phyloP scores from a whole-genome alignment of 64 coral and sea anemone genomes.

The Platygyra sinensis region DNA sequence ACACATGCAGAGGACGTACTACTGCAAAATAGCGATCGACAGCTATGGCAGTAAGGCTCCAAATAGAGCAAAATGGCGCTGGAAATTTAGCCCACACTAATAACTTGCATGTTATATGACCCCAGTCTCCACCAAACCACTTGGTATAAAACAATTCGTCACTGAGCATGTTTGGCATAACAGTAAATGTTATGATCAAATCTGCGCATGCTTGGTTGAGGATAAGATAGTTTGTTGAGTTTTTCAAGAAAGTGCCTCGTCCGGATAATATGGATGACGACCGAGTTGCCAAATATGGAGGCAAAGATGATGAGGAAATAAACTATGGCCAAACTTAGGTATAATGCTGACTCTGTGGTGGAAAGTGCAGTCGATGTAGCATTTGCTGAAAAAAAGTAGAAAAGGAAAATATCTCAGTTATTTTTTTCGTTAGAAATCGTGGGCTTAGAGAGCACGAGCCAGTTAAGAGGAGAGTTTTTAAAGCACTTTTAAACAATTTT shows the following conservation, averaged over 20 bases:
- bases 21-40: constrained; percentile 21
- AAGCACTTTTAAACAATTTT: too few species aligned
- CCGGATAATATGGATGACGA: constrained; percentile 6
- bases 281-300: constrained; percentile 1
- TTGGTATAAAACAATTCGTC: not conserved
- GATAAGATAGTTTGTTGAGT: not conserved
- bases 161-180: not conserved
- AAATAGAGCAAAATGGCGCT: not conserved
- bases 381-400: not conserved
- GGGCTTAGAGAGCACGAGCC: too few species aligned
- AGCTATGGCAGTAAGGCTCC: constrained; percentile 10
- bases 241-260: not conserved
- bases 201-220: constrained; percentile 20
- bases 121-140: constrained; percentile 1
- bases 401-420: not conserved
- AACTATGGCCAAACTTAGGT: not conserved
- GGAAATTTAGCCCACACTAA: not conserved
- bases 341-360: not conserved
- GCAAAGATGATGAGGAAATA: not conserved
- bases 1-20: not conserved
- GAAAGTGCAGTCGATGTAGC: not conserved
- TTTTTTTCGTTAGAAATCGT: too few species aligned
- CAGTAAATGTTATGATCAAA: not conserved
- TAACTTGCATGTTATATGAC: not conserved
- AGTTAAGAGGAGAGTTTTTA: too few species aligned